A percentile compares a stretch with the other conserved stretches of the same genome.
Evolutionary conservation across 2,888 invertebrate species (phyloP).

Genomic region (Lobophora halterata): DNA sequence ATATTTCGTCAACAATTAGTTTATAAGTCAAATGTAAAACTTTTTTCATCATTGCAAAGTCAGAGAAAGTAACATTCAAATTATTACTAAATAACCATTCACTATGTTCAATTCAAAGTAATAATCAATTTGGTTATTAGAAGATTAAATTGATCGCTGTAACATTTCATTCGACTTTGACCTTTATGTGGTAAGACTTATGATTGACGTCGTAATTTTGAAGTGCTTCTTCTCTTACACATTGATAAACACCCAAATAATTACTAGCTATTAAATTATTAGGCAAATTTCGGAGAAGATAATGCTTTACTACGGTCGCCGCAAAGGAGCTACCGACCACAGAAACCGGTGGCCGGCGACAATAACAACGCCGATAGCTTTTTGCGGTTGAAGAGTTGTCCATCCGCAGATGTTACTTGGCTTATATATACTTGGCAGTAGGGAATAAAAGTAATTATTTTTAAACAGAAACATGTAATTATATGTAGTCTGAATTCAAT

Average conservation of each 20-base stretch:
- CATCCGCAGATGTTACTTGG: too few species aligned
- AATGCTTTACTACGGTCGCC: too few species aligned
- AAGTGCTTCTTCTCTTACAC: constrained; percentile 14
- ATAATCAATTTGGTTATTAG: constrained; percentile 8
- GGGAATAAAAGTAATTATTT: too few species aligned
- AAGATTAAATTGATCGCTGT: constrained; percentile 14
- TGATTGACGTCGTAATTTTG: constrained; percentile 3
- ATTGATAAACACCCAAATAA: constrained; percentile 2
- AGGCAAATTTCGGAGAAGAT: too few species aligned
- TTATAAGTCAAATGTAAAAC: not conserved
- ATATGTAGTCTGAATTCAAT: too few species aligned
- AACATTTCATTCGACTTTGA: constrained; percentile 10
- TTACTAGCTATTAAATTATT: not conserved
- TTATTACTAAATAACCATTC: constrained; percentile 13
- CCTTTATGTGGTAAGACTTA: constrained; percentile 14
- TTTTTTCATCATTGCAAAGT: constrained; percentile 1
- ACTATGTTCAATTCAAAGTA: constrained; percentile 2
- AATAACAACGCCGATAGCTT: too few species aligned
- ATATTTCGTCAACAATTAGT: too few species aligned
- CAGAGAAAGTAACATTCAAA: constrained; percentile 15
- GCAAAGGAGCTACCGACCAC: too few species aligned
- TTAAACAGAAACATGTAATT: too few species aligned
- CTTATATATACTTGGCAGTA: too few species aligned
- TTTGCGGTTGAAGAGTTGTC: too few species aligned
- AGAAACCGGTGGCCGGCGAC: too few species aligned